Percentiles rank a stretch among this genome's conserved stretches.
Evolutionary conservation across 2,113 vertebrate species (phyloP).

Genomic region (Rana temporaria): DNA sequence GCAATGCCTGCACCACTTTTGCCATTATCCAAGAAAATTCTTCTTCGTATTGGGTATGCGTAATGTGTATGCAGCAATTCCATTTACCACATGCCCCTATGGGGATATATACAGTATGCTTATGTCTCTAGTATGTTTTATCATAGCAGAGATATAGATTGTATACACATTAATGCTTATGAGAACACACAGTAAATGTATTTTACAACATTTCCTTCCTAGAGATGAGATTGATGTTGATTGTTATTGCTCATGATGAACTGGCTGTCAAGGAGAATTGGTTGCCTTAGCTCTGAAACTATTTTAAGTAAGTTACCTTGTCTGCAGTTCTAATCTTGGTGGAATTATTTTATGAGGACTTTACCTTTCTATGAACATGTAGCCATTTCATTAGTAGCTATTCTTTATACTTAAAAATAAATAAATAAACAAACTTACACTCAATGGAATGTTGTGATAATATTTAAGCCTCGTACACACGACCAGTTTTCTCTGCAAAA

Average conservation of each 20-base stretch:
- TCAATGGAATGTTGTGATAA: not conserved
- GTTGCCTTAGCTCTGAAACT: not conserved
- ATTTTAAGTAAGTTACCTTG: slow-evolving; percentile 17
- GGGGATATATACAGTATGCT: no score
- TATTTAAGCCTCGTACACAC: no score
- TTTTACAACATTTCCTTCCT: not conserved
- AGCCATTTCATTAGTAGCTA: not conserved
- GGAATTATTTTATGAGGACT: slow-evolving; percentile 11
- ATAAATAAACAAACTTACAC: not conserved
- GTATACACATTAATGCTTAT: not conserved
- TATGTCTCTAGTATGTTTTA: no score
- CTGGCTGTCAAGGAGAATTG: slow-evolving; percentile 25
- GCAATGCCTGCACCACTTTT: no score
- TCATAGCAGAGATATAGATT: no score
- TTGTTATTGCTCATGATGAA: slow-evolving; percentile 27
- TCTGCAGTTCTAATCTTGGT: not conserved
- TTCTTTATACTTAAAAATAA: not conserved
- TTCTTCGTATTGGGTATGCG: no score
- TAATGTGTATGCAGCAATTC: no score
- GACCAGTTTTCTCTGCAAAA: no score
- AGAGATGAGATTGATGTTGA: slow-evolving; percentile 2
- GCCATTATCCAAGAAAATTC: no score
- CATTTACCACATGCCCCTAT: no score
- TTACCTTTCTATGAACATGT: not conserved
- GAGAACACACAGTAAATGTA: not conserved